A percentile compares a stretch with the other conserved stretches of the same genome.
Evolutionary conservation across 2,797 vertebrate species (phyloP).

Genomic region (Falco biarmicus): DNA sequence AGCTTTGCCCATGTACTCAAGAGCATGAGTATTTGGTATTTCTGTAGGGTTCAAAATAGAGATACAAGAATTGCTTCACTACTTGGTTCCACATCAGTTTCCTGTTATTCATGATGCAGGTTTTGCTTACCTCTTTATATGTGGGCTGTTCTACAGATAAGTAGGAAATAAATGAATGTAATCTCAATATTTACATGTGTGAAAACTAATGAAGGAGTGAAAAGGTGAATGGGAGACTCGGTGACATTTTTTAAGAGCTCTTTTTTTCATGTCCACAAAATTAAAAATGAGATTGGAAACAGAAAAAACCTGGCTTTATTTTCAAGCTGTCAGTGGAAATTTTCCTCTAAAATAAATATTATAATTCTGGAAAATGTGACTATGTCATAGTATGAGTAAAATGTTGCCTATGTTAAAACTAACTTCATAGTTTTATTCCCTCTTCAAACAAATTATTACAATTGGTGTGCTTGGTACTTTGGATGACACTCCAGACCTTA

Average conservation of each 20-base stretch:
- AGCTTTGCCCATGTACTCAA: background rate
- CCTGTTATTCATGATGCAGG: background rate
- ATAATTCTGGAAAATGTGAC: background rate
- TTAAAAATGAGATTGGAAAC: background rate
- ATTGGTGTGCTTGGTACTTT: background rate
- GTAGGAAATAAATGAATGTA: background rate
- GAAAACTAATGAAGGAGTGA: background rate
- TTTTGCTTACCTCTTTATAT: background rate
- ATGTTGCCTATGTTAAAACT: background rate
- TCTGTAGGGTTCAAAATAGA: background rate
- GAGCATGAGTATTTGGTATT: background rate
- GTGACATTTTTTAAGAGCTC: background rate
- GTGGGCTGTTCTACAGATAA: background rate
- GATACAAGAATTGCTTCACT: background rate
- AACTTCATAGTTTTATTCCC: background rate
- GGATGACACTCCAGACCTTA: conserved; percentile 35
- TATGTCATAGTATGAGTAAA: background rate
- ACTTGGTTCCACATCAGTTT: background rate
- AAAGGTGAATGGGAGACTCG: background rate
- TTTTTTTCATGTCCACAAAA: background rate
- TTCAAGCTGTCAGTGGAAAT: background rate
- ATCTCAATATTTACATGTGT: background rate
- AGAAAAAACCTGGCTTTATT: background rate
- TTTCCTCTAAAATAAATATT: background rate
- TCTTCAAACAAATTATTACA: conserved; percentile 11